Conservation (phyloP, 1,140 invertebrate species). For the Patella vulgata region DNA sequence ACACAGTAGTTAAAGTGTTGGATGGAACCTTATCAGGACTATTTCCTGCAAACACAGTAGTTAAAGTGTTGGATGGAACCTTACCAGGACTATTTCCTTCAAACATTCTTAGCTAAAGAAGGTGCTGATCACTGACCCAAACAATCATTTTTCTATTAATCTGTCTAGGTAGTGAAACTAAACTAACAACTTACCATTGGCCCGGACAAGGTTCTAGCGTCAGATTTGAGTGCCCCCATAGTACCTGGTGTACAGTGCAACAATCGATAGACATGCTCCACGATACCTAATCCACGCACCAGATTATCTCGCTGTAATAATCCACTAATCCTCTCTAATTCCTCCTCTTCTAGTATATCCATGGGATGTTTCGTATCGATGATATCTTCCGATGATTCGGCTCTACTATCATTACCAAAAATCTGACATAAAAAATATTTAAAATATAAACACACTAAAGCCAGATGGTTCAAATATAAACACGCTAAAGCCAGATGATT, state of each 20-base stretch:
- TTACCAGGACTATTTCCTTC: too few species aligned
- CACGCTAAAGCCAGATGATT: too few species aligned
- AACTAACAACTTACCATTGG: constrained; percentile 47
- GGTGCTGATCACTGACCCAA: too few species aligned
- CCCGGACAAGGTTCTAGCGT: constrained; percentile 41
- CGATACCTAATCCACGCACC: constrained; percentile 64
- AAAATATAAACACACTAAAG: constrained; percentile 6
- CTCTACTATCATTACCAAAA: constrained; percentile 4
- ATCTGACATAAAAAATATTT: constrained; percentile 7
- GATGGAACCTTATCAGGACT: too few species aligned
- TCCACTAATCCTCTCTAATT: constrained; percentile 63
- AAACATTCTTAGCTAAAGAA: too few species aligned
- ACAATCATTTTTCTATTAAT: too few species aligned
- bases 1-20: too few species aligned
- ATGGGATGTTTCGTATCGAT: constrained; percentile 58
- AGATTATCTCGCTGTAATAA: constrained; percentile 66
- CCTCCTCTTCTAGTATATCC: constrained; percentile 66
- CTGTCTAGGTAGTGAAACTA: too few species aligned
- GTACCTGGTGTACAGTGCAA: constrained; percentile 64
- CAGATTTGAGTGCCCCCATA: constrained; percentile 51
- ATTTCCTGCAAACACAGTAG: too few species aligned
- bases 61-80: too few species aligned
- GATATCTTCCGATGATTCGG: constrained; percentile 31
- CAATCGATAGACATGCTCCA: constrained; percentile 64
- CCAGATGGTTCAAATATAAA: too few species aligned